These are phyloP conservation scores for Cotesia glomerata DNA, from an alignment of 1,140 invertebrate genomes.

Conservation along the genomic window DNA sequence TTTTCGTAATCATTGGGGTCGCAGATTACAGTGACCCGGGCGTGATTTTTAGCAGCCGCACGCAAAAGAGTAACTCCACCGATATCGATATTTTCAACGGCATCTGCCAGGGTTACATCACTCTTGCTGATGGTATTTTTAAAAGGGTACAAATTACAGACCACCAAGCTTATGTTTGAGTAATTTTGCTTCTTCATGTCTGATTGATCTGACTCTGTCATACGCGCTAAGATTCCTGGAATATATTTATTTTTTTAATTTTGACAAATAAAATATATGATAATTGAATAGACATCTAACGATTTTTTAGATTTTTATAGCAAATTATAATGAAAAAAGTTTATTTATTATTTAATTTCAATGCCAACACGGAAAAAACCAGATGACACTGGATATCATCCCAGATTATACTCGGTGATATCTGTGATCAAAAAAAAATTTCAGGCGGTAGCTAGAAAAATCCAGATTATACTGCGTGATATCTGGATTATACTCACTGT, in stretches of 20 bases:
- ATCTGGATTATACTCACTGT: no score
- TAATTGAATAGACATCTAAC: not conserved
- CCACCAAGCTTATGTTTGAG: slow-evolving; percentile 80
- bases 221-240: slow-evolving; percentile 71
- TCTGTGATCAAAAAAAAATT: no score
- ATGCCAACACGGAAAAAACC: no score
- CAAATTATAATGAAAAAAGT: no score
- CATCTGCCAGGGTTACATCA: slow-evolving; percentile 83
- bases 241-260: not conserved
- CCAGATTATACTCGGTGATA: no score
- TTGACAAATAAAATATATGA: no score
- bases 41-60: slow-evolving; percentile 97
- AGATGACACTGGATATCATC: no score
- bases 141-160: slow-evolving; percentile 98
- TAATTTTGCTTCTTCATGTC: slow-evolving; percentile 83
- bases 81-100: slow-evolving; percentile 98
- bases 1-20: slow-evolving; percentile 89
- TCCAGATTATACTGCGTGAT: no score
- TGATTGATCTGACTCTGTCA: slow-evolving; percentile 77
- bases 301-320: slow-evolving; percentile 7
- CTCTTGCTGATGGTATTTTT: slow-evolving; percentile 84
- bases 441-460: no score
- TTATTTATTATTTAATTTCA: no score
- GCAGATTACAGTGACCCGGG: slow-evolving; percentile 93
- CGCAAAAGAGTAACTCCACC: slow-evolving; percentile 93